Conservation (phyloP, 2,797 vertebrate species). For the Poeciliopsis gracilis region DNA sequence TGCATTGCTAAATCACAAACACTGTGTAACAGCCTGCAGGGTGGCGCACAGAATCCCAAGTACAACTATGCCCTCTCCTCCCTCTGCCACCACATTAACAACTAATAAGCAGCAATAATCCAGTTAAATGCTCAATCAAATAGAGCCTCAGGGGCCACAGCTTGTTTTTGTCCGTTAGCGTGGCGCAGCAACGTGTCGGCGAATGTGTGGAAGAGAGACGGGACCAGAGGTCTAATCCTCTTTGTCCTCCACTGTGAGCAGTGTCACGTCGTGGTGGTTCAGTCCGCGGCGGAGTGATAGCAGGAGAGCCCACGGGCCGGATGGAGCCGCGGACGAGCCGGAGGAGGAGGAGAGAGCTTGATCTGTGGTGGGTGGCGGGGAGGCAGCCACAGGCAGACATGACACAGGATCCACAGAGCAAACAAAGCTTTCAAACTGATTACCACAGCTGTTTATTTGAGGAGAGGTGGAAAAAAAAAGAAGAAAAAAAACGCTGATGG, state of each 20-base stretch:
- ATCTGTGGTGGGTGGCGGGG: constrained; percentile 11
- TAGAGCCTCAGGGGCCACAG: constrained; percentile 59
- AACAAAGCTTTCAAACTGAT: constrained; percentile 83
- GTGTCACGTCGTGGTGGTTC: constrained; percentile 69
- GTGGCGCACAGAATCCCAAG: constrained; percentile 44
- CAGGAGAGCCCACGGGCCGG: constrained; percentile 59
- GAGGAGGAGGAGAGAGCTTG: constrained; percentile 21
- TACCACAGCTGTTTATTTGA: constrained; percentile 81
- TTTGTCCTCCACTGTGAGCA: constrained; percentile 73
- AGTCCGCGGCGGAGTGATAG: constrained; percentile 52
- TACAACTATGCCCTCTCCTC: constrained; percentile 50
- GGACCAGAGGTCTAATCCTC: constrained; percentile 75
- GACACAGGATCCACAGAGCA: constrained; percentile 74
- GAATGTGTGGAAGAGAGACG: constrained; percentile 52
- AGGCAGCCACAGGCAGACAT: constrained; percentile 57
- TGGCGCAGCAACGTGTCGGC: constrained; percentile 46
- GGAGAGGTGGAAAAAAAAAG: constrained; percentile 38
- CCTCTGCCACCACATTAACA: constrained; percentile 73
- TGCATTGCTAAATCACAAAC: constrained; percentile 42
- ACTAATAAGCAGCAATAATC: constrained; percentile 80
- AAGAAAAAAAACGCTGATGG: constrained; percentile 66
- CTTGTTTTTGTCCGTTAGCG: constrained; percentile 49
- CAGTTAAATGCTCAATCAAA: constrained; percentile 79
- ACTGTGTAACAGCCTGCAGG: constrained; percentile 51
- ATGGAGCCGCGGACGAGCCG: constrained; percentile 36